phyloP scores from a whole-genome alignment of 2,888 invertebrate species.

The Caenorhabditis zanzibari region DNA sequence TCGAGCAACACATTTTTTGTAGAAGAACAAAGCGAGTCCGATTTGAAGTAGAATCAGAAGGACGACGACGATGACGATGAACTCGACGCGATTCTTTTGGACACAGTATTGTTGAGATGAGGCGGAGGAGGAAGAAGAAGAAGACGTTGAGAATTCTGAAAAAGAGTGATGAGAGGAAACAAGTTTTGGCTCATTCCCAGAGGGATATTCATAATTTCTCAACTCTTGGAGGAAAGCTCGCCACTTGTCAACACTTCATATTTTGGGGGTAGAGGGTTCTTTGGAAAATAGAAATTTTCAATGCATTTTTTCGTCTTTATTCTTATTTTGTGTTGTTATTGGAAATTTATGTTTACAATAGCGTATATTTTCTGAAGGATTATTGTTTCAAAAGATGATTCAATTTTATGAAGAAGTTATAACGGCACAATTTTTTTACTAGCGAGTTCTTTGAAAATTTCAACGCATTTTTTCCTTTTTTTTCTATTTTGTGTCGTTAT shows the following conservation, averaged over 20 bases:
- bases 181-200: constrained; percentile 4
- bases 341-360: no score
- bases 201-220: constrained; percentile 46
- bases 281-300: constrained; percentile 40
- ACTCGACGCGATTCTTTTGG: constrained; percentile 46
- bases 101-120: constrained; percentile 47
- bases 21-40: constrained; percentile 39
- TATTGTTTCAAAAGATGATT: no score
- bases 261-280: neutral
- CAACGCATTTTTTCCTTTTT: no score
- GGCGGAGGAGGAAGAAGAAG: constrained; percentile 31
- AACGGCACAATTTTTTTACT: no score
- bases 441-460: no score
- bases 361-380: no score
- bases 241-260: constrained; percentile 46
- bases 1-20: constrained; percentile 26
- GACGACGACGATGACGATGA: constrained; percentile 52
- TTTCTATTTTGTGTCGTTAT: no score
- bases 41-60: constrained; percentile 59
- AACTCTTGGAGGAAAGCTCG: neutral
- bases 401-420: no score
- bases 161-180: constrained; percentile 48
- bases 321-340: neutral
- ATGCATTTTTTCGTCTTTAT: constrained; percentile 28
- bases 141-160: constrained; percentile 63